Percentiles rank a stretch among this genome's conserved stretches.
Evolutionary conservation across 2,797 vertebrate species (phyloP).

Genomic region (Amblyopsis hoosieri): DNA sequence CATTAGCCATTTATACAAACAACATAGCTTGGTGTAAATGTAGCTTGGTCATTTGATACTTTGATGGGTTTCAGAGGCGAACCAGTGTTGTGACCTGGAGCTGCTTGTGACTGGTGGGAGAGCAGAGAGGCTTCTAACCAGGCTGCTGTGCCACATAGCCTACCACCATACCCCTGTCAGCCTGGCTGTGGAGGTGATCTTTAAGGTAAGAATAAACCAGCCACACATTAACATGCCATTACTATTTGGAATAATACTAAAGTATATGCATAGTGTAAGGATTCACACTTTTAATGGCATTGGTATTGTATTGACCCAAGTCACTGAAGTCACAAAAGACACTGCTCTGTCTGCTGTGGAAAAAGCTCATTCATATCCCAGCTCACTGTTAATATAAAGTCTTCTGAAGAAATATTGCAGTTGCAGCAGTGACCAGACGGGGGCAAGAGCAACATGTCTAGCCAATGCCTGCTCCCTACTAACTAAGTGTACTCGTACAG

Average conservation of each 20-base stretch:
- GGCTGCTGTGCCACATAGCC: constrained; percentile 80
- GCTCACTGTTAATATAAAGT: too few relatives aligned
- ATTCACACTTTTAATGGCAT: not conserved
- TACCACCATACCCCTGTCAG: constrained; percentile 70
- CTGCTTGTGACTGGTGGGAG: constrained; percentile 79
- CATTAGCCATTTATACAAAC: too few relatives aligned
- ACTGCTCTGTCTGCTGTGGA: too few relatives aligned
- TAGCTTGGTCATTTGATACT: not conserved
- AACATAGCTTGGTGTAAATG: not conserved
- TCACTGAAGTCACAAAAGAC: too few relatives aligned
- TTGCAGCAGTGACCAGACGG: too few relatives aligned
- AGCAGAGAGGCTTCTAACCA: constrained; percentile 72
- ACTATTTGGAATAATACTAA: not conserved
- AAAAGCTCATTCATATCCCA: too few relatives aligned
- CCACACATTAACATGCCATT: not conserved
- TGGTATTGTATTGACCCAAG: too few relatives aligned
- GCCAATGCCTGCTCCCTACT: too few relatives aligned
- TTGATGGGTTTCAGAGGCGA: constrained; percentile 67
- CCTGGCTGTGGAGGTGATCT: constrained; percentile 83
- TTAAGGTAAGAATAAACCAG: constrained; percentile 79
- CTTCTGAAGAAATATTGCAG: too few relatives aligned
- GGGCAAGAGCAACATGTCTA: too few relatives aligned
- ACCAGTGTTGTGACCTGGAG: constrained; percentile 79
- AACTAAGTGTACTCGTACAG: too few relatives aligned
- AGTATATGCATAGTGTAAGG: not conserved